Base-by-base conservation (phyloP, 2,113 vertebrate species). In the Podarcis raffonei region DNA sequence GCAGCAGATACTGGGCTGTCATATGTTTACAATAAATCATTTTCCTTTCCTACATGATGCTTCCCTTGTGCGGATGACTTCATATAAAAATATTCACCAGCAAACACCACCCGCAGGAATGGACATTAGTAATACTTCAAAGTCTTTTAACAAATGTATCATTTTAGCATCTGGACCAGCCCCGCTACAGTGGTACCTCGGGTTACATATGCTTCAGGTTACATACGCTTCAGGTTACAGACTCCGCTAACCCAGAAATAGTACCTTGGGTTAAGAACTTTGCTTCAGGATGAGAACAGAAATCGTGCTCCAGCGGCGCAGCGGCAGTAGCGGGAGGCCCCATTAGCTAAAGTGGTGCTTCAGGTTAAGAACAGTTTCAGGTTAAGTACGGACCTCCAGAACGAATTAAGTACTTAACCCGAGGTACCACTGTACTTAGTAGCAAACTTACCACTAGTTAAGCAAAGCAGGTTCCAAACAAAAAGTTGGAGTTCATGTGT, bases 121-220 rank as follows among this genome's bases (percentile, higher is more conserved):
- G 93, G 86, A 88, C 89, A 89, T 0, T 93, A 94, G 93, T 89
- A 92, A 90, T 0, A 93, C 92, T 92, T 96, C 90, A 93, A 90
- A 94, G 91, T 15, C 83, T 85, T 93, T 81, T 81, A 71, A 89
- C 89, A 92, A 39, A 91, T 94, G 91, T 89, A 92, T 94, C 93
- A 92, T 94, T 94, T 94, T 95, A 93, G 92, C 94, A 78, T 87
- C 93, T 94, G 94, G 87, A 94, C 87, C 91, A 83, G 84, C 0
- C 53, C 85, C 87, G 92, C 89, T 80, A 39, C 39, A 39, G 39
- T 39, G 39, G 39, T 39, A 39, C 39, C 39, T 39, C 39, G 39
- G 5, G 39, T 39, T 39, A 39, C 39, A 39, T 39, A 39, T 4
- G 39, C 39, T 39, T 39, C 39, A 39, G 39, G 39, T 39, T 39